These are phyloP conservation scores for Sinocyclocheilus grahami DNA, from an alignment of 2,113 vertebrate species.

Conservation along the genomic window DNA sequence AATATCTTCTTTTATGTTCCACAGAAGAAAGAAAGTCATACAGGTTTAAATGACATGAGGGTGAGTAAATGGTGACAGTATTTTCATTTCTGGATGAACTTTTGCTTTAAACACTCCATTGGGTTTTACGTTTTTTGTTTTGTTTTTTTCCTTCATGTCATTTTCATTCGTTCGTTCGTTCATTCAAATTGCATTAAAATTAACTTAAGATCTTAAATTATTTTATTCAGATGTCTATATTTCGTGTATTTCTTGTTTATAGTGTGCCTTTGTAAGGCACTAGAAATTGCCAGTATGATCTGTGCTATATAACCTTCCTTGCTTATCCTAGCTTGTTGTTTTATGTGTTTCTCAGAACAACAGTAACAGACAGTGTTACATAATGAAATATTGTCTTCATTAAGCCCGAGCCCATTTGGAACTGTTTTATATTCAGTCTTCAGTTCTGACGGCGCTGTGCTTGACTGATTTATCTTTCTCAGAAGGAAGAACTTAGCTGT, in stretches of 20 bases:
- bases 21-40: background rate
- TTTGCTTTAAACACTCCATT: too few species aligned
- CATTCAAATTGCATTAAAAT: background rate
- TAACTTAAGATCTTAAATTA: background rate
- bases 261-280: background rate
- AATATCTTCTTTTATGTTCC: background rate
- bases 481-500: constrained; percentile 29
- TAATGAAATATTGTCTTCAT: constrained; percentile 42
- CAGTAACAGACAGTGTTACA: constrained; percentile 33
- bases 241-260: background rate
- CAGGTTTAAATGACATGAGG: background rate
- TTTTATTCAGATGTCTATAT: background rate
- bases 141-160: background rate
- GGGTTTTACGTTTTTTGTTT: background rate
- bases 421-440: constrained; percentile 39
- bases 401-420: constrained; percentile 27
- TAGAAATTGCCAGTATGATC: background rate
- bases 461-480: constrained; percentile 45
- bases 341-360: background rate
- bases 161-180: background rate
- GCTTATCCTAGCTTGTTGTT: too few species aligned
- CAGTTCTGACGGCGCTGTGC: constrained; percentile 13
- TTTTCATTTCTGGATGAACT: too few species aligned
- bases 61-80: background rate
- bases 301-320: constrained; percentile 1